These are phyloP conservation scores for Hapalemur alaotrensis DNA, from an alignment of 2,797 vertebrate genomes.

Conservation along the genomic window DNA sequence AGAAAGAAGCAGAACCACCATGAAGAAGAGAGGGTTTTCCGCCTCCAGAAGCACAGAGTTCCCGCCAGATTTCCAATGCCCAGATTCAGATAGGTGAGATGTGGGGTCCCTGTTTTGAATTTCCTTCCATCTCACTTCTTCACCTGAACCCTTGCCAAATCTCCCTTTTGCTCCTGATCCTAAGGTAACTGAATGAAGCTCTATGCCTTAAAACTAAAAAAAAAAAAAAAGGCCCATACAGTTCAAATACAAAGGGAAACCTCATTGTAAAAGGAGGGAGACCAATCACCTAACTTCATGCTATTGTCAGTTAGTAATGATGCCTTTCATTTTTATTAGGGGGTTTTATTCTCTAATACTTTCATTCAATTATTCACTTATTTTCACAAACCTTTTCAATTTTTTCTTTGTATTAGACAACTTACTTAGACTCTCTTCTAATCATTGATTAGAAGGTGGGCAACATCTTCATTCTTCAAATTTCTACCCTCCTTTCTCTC, in stretches of 20 bases:
- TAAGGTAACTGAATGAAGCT: neutral
- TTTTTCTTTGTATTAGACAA: neutral
- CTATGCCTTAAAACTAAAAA: neutral
- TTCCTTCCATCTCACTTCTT: neutral
- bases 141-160: neutral
- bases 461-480: neutral
- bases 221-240: fast-evolving
- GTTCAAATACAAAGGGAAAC: neutral
- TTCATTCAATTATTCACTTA: neutral
- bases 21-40: neutral
- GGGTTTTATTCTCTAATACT: neutral
- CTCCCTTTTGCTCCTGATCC: neutral
- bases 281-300: neutral
- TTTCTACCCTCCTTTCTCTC: neutral
- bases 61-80: neutral
- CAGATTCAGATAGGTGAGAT: neutral
- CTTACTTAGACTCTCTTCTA: too few species aligned
- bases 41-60: neutral
- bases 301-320: neutral
- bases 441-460: too few species aligned
- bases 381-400: neutral
- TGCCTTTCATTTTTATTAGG: neutral
- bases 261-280: neutral
- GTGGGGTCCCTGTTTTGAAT: neutral
- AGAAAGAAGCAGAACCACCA: fast-evolving